These are phyloP conservation scores for Tortrix viridana DNA, from an alignment of 2,888 invertebrate genomes.

Conservation along the genomic window DNA sequence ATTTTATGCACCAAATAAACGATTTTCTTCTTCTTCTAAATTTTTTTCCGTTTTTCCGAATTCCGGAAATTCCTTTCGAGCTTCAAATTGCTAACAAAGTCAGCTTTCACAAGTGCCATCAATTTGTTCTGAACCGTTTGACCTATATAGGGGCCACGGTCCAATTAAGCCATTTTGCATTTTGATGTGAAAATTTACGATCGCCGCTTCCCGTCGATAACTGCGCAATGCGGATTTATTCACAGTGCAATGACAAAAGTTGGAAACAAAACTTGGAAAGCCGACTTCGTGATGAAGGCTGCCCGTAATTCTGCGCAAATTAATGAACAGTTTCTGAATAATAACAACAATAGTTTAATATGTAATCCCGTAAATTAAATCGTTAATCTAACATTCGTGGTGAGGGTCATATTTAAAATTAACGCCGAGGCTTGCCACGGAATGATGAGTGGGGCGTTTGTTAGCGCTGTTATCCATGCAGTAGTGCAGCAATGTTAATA, in stretches of 20 bases:
- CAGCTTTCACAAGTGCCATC: conserved; percentile 70
- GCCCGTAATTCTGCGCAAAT: conserved; percentile 31
- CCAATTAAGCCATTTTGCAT: conserved; percentile 84
- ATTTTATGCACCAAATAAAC: no score
- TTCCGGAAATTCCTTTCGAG: conserved; percentile 40
- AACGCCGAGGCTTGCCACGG: no score
- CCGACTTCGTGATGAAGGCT: conserved; percentile 15
- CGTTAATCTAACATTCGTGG: background rate
- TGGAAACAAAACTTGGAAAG: conserved; percentile 39
- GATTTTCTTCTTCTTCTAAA: no score
- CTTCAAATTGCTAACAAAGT: conserved; percentile 63
- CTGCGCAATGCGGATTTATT: conserved; percentile 63
- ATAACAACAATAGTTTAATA: background rate
- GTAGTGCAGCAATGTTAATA: no score
- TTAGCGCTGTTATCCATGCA: no score
- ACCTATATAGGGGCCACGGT: conserved; percentile 80
- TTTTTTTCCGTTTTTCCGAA: conserved; percentile 33
- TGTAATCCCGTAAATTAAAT: conserved; percentile 1
- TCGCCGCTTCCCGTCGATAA: conserved; percentile 67
- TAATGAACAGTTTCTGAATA: conserved; percentile 34
- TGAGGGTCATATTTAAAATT: no score
- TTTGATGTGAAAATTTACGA: conserved; percentile 82
- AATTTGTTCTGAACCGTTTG: conserved; percentile 78
- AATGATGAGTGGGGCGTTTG: no score
- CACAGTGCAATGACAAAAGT: conserved; percentile 60